Evolutionary conservation across 2,888 invertebrate species (phyloP), one percentile per base, ranked within the genome.

Genomic region (Drosophila testacea): DNA sequence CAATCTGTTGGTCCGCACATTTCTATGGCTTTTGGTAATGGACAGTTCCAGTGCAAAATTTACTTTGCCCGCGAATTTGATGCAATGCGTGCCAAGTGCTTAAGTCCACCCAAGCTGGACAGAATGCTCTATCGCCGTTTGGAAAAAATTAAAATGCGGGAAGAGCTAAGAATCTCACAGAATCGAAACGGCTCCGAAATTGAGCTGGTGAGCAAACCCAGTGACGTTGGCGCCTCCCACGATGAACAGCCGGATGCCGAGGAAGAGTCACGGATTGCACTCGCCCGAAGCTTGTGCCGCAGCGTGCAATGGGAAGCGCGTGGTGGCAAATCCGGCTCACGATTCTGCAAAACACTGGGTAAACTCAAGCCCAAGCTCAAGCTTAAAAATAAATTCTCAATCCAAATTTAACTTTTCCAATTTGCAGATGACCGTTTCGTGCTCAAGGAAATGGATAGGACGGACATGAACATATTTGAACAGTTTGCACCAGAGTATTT

Each of bases 301-400:
- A 98, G 98, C 90, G 94, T 96, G 39, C 96, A 96, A 60, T 99
- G 98, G 98, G 96, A 96, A 50, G 98, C 99, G 0, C 94, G 96
- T 76, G 99, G 99, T 4, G 99, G 99, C 36, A 99, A 99, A 93
- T 99, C 99, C 0, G 99, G 99, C 0, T 98, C 98, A 6, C 95
- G 96, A 36, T 99, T 99, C 93, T 97, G 97, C 90, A 99, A 99
- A 93, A 98, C 98, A 41, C 94, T 95, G 92, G 97, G 96, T 96
- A 65, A 51, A 72, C 28, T 1, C 7, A 27, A 5, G 11, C 6
- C 11, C 4, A 36, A 51, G 73, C 28, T 1, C 7, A 27, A 5
- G 11, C 6, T 22, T 6, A 36, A 11, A 1, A 48, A 4, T 1
- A 16, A 10, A 1, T 27, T 34, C 0, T 34, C 0, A n/a, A 6